Evolutionary conservation across 2,797 vertebrate genomes (phyloP), one percentile per base, ranked within the genome.

Genomic region (Centroberyx gerrardi): DNA sequence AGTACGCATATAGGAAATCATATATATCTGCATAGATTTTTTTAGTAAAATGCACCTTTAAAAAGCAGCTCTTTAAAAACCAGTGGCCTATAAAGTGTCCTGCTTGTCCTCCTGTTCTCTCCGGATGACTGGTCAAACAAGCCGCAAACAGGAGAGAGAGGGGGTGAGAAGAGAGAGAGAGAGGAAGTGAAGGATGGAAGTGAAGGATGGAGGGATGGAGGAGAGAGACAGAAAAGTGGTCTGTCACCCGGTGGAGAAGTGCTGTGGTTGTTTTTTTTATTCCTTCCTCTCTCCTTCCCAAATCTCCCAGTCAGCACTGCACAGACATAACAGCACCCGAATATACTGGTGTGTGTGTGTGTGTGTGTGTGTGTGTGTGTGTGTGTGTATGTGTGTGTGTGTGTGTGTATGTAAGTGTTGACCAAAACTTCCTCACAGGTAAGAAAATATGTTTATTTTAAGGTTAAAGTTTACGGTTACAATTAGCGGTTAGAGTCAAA

Each of bases 201-300:
- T 22, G 13, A 17, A 29, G 14, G 66, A 74, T 27, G 58, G 29
- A 36, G 33, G 72, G 58, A 68, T 2, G 22, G 36, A 33, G 4
- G 44, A 55, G n/a, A 63, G 14, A 18, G 27, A 15, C 29, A 36
- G 46, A 66, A 18, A 29, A 66, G 13, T 36, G 49, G 64, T 49
- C 48, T 29, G 28, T 71, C 66, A 33, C 28, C 17, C 15, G 2
- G 52, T 0, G 12, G 51, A 62, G 59, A 70, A 54, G 27, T 42
- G 28, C 62, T 74, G 63, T 49, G 18, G 22, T 49, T 44, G 22
- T 62, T 77, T 59, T 13, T 62, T 74, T 54, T 12, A 62, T 58
- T 62, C 22, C 22, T 22, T 53, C 31, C 22, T 68, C 27, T 48
- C 17, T 74, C 29, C 58, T 48, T 52, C 15, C 0, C 18, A 27